Evolutionary conservation across 2,113 vertebrate species (phyloP).

Genomic region (Micromys minutus): DNA sequence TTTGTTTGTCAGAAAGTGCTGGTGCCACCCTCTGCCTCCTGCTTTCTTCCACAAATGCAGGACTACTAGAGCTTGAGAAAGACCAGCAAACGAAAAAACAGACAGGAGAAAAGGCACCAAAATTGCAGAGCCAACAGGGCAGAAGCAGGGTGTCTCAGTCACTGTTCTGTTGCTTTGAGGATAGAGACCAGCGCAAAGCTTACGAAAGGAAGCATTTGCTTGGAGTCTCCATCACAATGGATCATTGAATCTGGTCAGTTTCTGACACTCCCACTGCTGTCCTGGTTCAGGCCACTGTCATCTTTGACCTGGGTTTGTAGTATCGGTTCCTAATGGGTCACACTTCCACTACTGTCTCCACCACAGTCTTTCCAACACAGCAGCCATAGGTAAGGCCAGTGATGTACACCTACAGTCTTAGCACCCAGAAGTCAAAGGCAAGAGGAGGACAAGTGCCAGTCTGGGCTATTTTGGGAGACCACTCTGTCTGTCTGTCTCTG

Average conservation of each 20-base stretch:
- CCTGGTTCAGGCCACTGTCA: not conserved
- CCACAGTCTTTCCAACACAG: not conserved
- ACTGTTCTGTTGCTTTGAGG: fast-evolving
- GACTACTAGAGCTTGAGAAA: not conserved
- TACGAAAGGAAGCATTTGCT: not conserved
- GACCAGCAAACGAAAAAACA: not conserved
- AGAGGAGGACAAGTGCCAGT: not conserved
- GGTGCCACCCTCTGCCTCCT: not conserved
- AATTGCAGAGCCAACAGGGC: not conserved
- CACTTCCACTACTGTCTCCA: not conserved
- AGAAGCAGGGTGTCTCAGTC: not conserved
- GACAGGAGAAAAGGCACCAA: not conserved
- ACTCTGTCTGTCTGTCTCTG: too few relatives aligned
- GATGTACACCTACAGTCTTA: not conserved
- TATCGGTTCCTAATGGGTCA: not conserved
- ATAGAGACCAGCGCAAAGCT: not conserved
- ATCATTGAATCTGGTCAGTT: not conserved
- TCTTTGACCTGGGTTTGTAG: not conserved
- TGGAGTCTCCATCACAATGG: not conserved
- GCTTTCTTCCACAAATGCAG: not conserved
- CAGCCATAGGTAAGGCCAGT: not conserved
- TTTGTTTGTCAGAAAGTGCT: not conserved
- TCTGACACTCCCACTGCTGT: too few relatives aligned
- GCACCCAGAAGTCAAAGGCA: not conserved
- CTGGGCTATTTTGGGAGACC: not conserved